Percentiles rank a stretch among this genome's conserved stretches.
These are phyloP conservation scores for Pollenia amentaria DNA, from an alignment of 2,888 invertebrate genomes.

Conservation along the genomic window DNA sequence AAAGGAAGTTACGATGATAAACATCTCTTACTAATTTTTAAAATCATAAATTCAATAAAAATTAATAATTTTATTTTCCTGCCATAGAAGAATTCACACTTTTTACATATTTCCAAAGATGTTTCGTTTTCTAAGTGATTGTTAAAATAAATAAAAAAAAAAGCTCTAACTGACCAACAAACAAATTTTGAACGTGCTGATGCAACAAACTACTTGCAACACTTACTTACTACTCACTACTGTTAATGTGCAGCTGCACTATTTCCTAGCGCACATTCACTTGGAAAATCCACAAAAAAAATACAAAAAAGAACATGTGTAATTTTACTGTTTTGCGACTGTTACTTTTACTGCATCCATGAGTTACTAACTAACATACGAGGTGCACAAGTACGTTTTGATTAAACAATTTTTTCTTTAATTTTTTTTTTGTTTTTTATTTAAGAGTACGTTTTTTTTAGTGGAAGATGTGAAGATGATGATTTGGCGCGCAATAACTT, in stretches of 20 bases:
- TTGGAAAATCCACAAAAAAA: constrained; percentile 34
- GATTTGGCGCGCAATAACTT: constrained; percentile 63
- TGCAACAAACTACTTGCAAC: constrained; percentile 58
- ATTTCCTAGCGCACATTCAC: constrained; percentile 59
- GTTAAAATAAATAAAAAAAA: constrained; percentile 19
- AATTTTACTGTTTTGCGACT: constrained; percentile 60
- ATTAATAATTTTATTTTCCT: constrained; percentile 23
- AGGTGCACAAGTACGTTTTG: constrained; percentile 53
- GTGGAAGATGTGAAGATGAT: constrained; percentile 53
- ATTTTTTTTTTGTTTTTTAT: background rate
- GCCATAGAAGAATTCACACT: constrained; percentile 50
- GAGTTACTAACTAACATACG: constrained; percentile 30
- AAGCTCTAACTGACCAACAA: constrained; percentile 55
- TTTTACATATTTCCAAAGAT: constrained; percentile 7
- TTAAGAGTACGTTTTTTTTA: constrained; percentile 19
- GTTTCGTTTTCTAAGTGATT: constrained; percentile 32
- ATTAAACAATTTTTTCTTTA: constrained; percentile 33
- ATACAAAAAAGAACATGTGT: constrained; percentile 45
- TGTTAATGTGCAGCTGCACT: constrained; percentile 43
- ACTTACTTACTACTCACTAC: constrained; percentile 30
- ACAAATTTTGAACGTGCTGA: constrained; percentile 60
- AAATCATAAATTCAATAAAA: constrained; percentile 19
- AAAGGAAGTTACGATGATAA: constrained; percentile 47
- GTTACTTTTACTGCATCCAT: constrained; percentile 57
- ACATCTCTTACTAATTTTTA: constrained; percentile 36